Percentiles rank a stretch among this genome's conserved stretches.
These are phyloP conservation scores for Sepiola atlantica DNA, from an alignment of 2,888 invertebrate species.

Conservation along the genomic window DNA sequence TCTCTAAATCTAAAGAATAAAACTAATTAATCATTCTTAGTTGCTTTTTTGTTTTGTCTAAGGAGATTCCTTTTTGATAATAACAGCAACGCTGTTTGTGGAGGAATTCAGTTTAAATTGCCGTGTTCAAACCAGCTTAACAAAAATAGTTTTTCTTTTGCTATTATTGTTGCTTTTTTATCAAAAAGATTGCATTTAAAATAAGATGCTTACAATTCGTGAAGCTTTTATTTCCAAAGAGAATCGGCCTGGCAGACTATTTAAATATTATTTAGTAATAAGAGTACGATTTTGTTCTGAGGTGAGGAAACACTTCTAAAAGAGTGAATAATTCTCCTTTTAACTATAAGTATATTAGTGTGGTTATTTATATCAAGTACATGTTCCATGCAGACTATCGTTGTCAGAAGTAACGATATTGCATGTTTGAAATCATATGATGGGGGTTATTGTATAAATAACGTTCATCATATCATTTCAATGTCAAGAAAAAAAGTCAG, in stretches of 20 bases:
- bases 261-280: not conserved
- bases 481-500: too few species aligned
- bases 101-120: not conserved
- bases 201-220: not conserved
- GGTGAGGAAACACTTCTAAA: not conserved
- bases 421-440: too few species aligned
- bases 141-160: not conserved
- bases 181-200: not conserved
- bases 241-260: not conserved
- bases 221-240: not conserved
- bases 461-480: too few species aligned
- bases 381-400: too few species aligned
- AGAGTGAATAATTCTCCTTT: not conserved
- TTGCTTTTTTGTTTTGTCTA: not conserved
- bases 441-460: too few species aligned
- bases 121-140: not conserved
- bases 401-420: too few species aligned
- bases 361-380: not conserved
- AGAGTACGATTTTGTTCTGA: not conserved
- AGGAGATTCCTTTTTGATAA: not conserved
- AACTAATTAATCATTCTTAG: constrained; percentile 4
- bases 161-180: too few species aligned
- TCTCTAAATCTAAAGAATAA: not conserved
- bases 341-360: not conserved
- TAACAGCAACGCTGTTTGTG: not conserved